Conservation (phyloP, 2,888 invertebrate genomes). For the Cremastobaeus sp. region DNA sequence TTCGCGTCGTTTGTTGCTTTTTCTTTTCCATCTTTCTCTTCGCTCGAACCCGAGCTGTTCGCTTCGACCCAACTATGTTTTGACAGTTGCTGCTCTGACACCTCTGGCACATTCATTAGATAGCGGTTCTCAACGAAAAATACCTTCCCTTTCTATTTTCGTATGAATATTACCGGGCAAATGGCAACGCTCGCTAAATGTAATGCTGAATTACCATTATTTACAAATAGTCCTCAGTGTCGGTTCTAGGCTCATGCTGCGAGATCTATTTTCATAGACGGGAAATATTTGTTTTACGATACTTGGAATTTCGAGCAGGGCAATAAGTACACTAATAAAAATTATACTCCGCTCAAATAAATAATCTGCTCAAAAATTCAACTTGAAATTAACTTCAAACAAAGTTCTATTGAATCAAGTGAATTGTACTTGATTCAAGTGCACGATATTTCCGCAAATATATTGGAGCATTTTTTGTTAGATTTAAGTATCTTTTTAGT, state of each 20-base stretch:
- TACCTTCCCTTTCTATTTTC: constrained; percentile 30
- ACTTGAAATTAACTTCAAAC: no score
- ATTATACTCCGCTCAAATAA: no score
- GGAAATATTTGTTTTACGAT: constrained; percentile 18
- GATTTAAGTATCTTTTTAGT: no score
- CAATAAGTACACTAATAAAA: no score
- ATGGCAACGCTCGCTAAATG: constrained; percentile 39
- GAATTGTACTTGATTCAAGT: no score
- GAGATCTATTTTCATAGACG: constrained; percentile 12
- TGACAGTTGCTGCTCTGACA: constrained; percentile 79
- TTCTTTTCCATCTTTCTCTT: constrained; percentile 63
- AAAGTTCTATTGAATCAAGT: no score
- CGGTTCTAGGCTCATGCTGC: background rate
- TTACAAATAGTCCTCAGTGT: constrained; percentile 29
- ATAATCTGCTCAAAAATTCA: no score
- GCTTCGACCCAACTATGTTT: constrained; percentile 73
- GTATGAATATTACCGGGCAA: constrained; percentile 22
- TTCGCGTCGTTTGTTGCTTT: constrained; percentile 45
- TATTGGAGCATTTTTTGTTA: no score
- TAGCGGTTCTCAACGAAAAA: constrained; percentile 74
- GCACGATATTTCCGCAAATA: no score
- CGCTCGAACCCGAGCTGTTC: constrained; percentile 51
- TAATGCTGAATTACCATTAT: constrained; percentile 41
- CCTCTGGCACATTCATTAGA: constrained; percentile 77
- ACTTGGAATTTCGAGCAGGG: no score